phyloP scores from a whole-genome alignment of 1,140 invertebrate species.

The Coenobita brevimanus region DNA sequence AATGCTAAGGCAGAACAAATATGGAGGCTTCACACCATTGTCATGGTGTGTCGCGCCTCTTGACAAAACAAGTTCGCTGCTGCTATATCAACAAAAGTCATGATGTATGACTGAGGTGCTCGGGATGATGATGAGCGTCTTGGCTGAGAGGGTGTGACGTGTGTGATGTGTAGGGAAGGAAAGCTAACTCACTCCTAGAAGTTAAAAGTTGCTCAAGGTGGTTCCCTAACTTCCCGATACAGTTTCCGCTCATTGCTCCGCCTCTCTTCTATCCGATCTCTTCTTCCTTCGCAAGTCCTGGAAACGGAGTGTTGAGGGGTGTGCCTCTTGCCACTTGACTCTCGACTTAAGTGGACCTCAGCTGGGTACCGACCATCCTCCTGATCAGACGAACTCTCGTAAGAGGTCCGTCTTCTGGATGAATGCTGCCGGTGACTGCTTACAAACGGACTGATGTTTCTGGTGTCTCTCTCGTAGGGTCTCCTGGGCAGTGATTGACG shows the following conservation, averaged over 20 bases:
- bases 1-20: constrained; percentile 17
- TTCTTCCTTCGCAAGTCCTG: not conserved
- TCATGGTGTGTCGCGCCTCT: not conserved
- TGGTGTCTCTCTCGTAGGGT: constrained; percentile 9
- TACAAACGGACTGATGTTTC: constrained; percentile 25
- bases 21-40: not conserved
- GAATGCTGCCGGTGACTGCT: constrained; percentile 31
- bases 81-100: constrained; percentile 11
- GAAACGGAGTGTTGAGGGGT: not conserved
- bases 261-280: not conserved
- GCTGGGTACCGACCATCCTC: not conserved
- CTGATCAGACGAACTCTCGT: constrained; percentile 34
- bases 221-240: constrained; percentile 5
- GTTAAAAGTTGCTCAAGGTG: not conserved
- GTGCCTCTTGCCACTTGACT: not conserved
- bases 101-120: constrained; percentile 16
- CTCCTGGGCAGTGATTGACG: not conserved
- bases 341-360: not conserved
- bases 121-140: not conserved
- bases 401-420: not conserved
- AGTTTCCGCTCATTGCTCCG: not conserved
- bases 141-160: not conserved
- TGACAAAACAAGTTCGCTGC: not conserved
- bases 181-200: not conserved
- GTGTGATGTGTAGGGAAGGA: not conserved